Conservation (phyloP, 2,113 vertebrate genomes). For the Mormoops blainvillei region DNA sequence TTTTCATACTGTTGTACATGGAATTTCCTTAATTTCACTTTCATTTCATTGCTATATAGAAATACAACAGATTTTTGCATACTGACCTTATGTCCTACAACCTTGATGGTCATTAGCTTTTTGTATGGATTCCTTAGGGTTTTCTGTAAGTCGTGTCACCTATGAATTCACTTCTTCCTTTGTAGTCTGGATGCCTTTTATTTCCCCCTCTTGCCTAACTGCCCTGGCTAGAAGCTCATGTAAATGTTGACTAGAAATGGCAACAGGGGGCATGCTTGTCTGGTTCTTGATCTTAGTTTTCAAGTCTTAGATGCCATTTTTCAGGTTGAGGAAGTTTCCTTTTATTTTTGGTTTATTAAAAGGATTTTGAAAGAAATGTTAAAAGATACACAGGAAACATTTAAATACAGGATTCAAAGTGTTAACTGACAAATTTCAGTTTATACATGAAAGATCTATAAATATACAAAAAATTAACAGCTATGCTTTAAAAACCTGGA, state of each 20-base stretch:
- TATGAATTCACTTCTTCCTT: not conserved
- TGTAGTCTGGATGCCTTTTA: not conserved
- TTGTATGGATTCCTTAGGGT: not conserved
- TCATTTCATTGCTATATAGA: not conserved
- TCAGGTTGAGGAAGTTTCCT: not conserved
- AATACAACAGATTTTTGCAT: not conserved
- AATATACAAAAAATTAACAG: not conserved
- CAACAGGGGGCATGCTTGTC: not conserved
- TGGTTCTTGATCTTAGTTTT: not conserved
- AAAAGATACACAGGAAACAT: not conserved
- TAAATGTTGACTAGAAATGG: not conserved
- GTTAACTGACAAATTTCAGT: not conserved
- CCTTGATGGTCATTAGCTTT: not conserved
- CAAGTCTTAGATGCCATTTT: not conserved
- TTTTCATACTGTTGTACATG: not conserved
- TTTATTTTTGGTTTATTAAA: constrained; percentile 1
- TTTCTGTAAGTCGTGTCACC: not conserved
- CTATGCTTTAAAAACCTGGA: not conserved
- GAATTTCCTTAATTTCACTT: not conserved
- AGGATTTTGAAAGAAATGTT: not conserved
- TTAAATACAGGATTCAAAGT: not conserved
- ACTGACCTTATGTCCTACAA: not conserved
- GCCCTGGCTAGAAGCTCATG: not conserved
- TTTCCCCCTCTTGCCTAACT: not conserved
- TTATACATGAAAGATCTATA: not conserved